Base-by-base conservation (phyloP, 1,140 invertebrate genomes). In the Listronotus oregonensis region DNA sequence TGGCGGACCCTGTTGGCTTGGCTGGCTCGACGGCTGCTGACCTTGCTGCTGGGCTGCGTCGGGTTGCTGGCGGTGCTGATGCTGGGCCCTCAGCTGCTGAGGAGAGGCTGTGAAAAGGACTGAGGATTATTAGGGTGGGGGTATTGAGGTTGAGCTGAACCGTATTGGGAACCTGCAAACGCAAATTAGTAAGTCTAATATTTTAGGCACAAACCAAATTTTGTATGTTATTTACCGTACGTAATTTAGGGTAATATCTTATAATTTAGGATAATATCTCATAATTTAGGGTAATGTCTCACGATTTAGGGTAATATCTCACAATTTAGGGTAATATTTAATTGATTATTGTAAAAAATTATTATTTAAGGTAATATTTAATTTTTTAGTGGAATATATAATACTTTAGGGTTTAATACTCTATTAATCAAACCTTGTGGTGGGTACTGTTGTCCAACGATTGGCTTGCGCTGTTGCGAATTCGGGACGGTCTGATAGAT, bases 11-110 rank as follows among this genome's bases (percentile, higher is more conserved):
- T 37, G 34, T 51, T 47, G 40, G 47, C 34, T 27, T 61, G n/a
- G 68, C 34, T 70, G 75, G 50, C 65, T 65, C 7, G 43, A 65
- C 32, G 49, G 67, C 17, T 65, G 68, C 39, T 66, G 66, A 49
- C 50, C 55, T 37, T 71, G 69, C 43, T 70, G 67, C 64, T 9
- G 46, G 63, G 40, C 56, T 50, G 32, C 14, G 57, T 18, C 1
- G 49, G 21, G 67, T 54, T 63, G 52, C 54, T 65, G 67, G 32
- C 64, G 68, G 67, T 76, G 75, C 65, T 77, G 77, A 52, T 77
- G 75, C 55, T 77, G 77, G 15, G 73, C 75, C 14, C 77, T 55
- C 65, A 78, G 39, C 65, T 78, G 77, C 44, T 77, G 75, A 61
- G 71, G 69, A 17, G 73, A 69, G 62, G 64, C 54, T 67, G 65